Evolutionary conservation across 2,797 vertebrate species (phyloP).

Genomic region (Manis crassicaudata): DNA sequence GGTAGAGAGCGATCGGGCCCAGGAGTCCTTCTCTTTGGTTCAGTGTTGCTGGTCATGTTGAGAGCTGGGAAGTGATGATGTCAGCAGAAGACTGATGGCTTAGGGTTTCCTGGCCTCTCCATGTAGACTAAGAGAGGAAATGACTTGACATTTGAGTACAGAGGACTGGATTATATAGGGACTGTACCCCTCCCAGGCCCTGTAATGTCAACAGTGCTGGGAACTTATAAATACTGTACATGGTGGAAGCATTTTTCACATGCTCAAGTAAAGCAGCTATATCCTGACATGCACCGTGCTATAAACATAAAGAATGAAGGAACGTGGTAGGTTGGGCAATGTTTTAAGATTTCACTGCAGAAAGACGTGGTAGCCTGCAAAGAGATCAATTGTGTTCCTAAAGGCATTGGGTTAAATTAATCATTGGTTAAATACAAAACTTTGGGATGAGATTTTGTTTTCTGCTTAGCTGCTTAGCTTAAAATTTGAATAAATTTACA

Average conservation of each 20-base stretch:
- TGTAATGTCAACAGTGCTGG: neutral
- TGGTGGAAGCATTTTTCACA: conserved; percentile 28
- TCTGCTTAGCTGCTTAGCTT: conserved; percentile 68
- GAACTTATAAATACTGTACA: conserved; percentile 18
- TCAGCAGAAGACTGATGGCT: neutral
- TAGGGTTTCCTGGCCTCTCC: neutral
- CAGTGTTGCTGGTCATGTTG: neutral
- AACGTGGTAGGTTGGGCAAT: neutral
- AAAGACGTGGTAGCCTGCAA: neutral
- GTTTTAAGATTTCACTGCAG: conserved; percentile 53
- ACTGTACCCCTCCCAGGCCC: neutral
- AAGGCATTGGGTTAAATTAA: conserved; percentile 63
- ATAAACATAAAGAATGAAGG: conserved; percentile 45
- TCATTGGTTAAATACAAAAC: conserved; percentile 69
- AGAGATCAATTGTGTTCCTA: conserved; percentile 31
- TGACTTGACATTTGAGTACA: neutral
- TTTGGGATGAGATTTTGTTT: conserved; percentile 48
- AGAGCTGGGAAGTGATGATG: neutral
- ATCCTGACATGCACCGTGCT: neutral
- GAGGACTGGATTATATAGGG: neutral
- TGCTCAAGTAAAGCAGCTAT: neutral
- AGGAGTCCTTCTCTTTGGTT: neutral
- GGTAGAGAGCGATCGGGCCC: neutral
- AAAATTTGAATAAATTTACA: conserved; percentile 70
- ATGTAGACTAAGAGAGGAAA: neutral